Conservation (phyloP, 2,797 vertebrate genomes). For the Siniperca scherzeri region DNA sequence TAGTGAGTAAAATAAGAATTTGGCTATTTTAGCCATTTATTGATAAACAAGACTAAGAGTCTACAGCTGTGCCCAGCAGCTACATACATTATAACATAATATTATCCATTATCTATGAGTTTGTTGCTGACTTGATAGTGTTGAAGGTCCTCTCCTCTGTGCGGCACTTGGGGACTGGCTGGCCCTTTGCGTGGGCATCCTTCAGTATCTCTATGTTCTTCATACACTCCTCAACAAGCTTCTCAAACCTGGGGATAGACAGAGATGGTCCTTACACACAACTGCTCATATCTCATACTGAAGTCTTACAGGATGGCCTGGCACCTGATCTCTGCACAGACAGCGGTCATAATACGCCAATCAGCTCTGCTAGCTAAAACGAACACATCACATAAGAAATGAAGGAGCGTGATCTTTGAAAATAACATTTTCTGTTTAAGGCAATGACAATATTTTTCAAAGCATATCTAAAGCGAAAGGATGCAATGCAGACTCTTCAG, state of each 20-base stretch:
- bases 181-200: constrained; percentile 88
- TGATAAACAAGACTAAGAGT: background rate
- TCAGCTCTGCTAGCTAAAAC: background rate
- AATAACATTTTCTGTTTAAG: background rate
- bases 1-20: background rate
- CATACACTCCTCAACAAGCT: constrained; percentile 89
- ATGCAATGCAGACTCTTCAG: background rate
- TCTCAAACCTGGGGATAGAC: constrained; percentile 86
- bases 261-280: constrained; percentile 8
- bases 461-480: background rate
- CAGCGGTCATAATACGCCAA: background rate
- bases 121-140: constrained; percentile 86
- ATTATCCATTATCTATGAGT: constrained; percentile 2
- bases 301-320: background rate
- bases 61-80: background rate
- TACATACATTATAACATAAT: background rate
- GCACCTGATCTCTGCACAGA: background rate
- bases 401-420: background rate
- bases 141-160: constrained; percentile 92
- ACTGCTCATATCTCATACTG: constrained; percentile 15
- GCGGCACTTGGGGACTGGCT: constrained; percentile 86
- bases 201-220: constrained; percentile 90
- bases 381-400: background rate
- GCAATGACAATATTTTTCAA: background rate
- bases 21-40: background rate